Base-by-base conservation (phyloP, 2,888 invertebrate species). In the Palloptera scutellata region DNA sequence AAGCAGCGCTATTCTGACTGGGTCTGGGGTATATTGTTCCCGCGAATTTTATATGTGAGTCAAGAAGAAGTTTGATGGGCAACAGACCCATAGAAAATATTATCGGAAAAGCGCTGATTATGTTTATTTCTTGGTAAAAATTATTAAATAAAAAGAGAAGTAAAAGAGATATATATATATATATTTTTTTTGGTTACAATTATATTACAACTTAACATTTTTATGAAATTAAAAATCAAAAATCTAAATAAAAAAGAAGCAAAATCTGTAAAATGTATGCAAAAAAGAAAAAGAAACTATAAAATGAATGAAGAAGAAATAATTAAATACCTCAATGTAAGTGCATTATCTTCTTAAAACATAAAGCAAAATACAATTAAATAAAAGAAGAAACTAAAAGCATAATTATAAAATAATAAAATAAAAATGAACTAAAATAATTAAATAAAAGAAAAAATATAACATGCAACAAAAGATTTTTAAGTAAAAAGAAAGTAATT, bases 251-350 rank as follows among this genome's bases (percentile, higher is more conserved):
- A 19, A 48, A 30, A 41, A 57, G 15, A 55, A 57, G n/a, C 43
- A 59, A 43, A 15, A 15, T 42, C 2, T 19, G 13, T 43, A 9
- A 59, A 43, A 59, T 40, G 40, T 40, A 45, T n/a, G 30, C 30
- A 57, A 52, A 60, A 59, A 53, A 59, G 52, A 62, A 65, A 51
- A 30, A 45, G 19, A 59, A 69, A 66, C 43, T 13, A 67, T 60
- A 61, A 68, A 66, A 69, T 72, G 70, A 74, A 73, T 70, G 67
- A 58, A 62, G 42, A 72, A 74, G 61, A 74, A 73, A 76, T 74
- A 77, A 74, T 76, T 77, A 75, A 78, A 77, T 77, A 78, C 78
- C 79, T 79, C 79, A 78, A 76, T 77, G 77, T 78, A 79, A 79
- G 79, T 79, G 79, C 79, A 79, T 79, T 79, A 79, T 79, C 77